Base-by-base conservation (phyloP, 2,113 vertebrate species). In the Morone chrysops region DNA sequence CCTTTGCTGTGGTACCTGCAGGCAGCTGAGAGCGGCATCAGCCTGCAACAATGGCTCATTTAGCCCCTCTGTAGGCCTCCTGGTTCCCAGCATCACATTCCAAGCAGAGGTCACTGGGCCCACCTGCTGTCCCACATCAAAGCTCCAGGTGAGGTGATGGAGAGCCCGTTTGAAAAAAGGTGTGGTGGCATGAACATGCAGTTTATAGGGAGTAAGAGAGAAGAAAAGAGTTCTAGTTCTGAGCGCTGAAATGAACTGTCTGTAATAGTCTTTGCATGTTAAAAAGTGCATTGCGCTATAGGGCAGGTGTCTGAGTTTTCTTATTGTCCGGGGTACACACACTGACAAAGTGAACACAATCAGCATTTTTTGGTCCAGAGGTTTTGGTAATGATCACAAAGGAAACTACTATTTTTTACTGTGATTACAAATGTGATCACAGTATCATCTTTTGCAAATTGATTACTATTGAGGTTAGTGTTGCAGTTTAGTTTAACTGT, bases 11-110 rank as follows among this genome's bases (percentile, higher is more conserved):
- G 63, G 75, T 62, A 79, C 82, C 87, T 91, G 80, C 84, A 81
- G 85, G 85, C 78, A 48, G 72, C 70, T 16, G 80, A 78, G 56
- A 38, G 60, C 54, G 65, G 40, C 81, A 57, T 61, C 63, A 43
- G 70, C 12, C 75, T 63, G 56, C 69, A 69, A 73, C 81, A 81
- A 63, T 65, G 18, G 84, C 57, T 82, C 75, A 61, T 81, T 80
- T 82, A 47, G 40, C 63, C 59, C 62, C 63, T 38, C 63, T 7
- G 22, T 13, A 51, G 65, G 40, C 83, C 77, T 70, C 80, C 82
- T 40, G 47, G 53, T 91, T 91, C 88, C 88, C 88, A 91, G 84
- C 82, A 90, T 87, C 73, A 72, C 87, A 89, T 92, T 90, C 91
- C 89, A 75, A 61, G n/a, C 70, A 68, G 72, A 70, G 82, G 88